Percentiles rank a stretch among this genome's conserved stretches.
These are phyloP conservation scores for Tupaia tana DNA, from an alignment of 2,113 vertebrate species.

Conservation along the genomic window DNA sequence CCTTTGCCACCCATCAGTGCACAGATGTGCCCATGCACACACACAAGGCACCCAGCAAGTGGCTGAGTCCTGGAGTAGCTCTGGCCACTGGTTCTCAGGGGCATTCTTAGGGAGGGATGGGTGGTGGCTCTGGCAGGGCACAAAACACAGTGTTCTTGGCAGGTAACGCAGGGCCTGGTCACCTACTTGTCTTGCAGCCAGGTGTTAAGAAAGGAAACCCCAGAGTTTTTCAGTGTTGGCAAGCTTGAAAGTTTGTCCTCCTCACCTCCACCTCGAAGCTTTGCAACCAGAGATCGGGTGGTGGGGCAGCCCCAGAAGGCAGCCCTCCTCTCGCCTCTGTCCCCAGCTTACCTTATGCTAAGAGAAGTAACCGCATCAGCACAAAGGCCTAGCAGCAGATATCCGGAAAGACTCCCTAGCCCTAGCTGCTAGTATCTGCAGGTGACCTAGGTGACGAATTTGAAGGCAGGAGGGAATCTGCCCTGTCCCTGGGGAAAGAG, in stretches of 20 bases:
- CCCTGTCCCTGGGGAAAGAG: not conserved
- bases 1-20: not conserved
- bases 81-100: not conserved
- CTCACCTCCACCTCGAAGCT: not conserved
- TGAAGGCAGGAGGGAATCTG: not conserved
- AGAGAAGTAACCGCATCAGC: not conserved
- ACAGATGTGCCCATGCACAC: not conserved
- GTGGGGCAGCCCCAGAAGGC: not conserved
- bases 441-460: not conserved
- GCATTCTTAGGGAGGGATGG: not conserved
- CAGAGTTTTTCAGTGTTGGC: not conserved
- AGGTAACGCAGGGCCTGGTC: not conserved
- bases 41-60: not conserved
- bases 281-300: not conserved
- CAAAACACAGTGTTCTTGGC: not conserved
- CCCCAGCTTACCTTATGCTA: not conserved
- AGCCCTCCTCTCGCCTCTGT: not conserved
- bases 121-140: not conserved
- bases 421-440: not conserved
- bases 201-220: conserved; percentile 11
- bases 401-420: not conserved
- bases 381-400: not conserved
- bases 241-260: not conserved
- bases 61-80: not conserved
- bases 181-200: conserved; percentile 9